These are phyloP conservation scores for Scolopax mira DNA, from an alignment of 2,113 vertebrate species.

Conservation along the genomic window DNA sequence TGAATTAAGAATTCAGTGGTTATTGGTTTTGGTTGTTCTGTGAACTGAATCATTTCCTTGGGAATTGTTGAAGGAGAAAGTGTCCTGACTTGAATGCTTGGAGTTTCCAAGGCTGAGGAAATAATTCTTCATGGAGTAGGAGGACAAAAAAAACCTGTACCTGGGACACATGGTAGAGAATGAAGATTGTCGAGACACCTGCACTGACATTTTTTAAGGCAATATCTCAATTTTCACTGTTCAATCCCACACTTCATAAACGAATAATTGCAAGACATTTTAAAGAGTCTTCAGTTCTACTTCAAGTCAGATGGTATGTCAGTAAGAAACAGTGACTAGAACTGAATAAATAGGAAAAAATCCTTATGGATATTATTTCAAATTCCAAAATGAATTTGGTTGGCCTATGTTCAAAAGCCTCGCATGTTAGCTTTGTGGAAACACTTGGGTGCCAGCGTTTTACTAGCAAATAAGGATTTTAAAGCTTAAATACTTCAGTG, in stretches of 20 bases:
- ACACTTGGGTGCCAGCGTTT: constrained; percentile 25
- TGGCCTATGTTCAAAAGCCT: constrained; percentile 14
- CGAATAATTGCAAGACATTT: background rate
- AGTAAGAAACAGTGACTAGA: background rate
- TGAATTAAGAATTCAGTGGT: background rate
- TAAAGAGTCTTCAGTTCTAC: background rate
- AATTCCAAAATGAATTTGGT: constrained; percentile 41
- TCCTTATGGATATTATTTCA: constrained; percentile 42
- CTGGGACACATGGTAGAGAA: background rate
- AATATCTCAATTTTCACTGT: constrained; percentile 16
- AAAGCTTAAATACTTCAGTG: constrained; percentile 2
- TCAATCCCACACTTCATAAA: constrained; percentile 14
- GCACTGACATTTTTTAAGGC: constrained; percentile 28
- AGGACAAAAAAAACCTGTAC: background rate
- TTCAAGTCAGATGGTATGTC: background rate
- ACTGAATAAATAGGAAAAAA: constrained; percentile 47
- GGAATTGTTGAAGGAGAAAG: background rate
- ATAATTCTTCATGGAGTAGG: background rate
- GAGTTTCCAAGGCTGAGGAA: background rate
- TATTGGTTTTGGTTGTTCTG: background rate
- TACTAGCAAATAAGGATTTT: constrained; percentile 27
- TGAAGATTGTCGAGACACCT: constrained; percentile 24
- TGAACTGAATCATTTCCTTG: background rate
- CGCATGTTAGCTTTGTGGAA: background rate
- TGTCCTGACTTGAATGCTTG: background rate